Conservation (phyloP, 2,888 invertebrate species). For the Notocelia uddmanniana region DNA sequence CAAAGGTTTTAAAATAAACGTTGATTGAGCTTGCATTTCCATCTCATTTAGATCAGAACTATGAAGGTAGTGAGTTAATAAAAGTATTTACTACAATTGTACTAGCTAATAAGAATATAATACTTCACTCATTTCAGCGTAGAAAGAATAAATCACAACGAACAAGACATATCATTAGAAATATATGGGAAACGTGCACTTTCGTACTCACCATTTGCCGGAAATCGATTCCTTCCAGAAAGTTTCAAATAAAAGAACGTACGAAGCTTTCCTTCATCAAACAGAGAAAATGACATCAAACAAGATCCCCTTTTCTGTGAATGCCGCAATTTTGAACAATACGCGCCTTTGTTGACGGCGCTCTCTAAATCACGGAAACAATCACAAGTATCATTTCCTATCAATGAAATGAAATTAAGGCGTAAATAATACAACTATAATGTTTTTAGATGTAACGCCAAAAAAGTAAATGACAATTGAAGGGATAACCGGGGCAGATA, state of each 20-base stretch:
- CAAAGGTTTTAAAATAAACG: too few relatives aligned
- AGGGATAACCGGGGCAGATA: neutral
- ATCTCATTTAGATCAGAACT: too few relatives aligned
- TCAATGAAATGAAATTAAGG: neutral
- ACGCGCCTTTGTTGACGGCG: constrained; percentile 3
- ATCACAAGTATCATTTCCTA: constrained; percentile 23
- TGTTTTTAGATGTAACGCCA: neutral
- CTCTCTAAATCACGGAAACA: constrained; percentile 5
- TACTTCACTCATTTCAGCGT: too few relatives aligned
- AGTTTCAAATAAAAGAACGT: neutral
- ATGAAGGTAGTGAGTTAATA: too few relatives aligned
- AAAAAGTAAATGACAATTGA: neutral
- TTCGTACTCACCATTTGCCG: neutral
- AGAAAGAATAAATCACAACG: neutral
- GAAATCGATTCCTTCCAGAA: constrained; percentile 1
- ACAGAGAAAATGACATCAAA: constrained; percentile 14
- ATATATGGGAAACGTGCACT: neutral
- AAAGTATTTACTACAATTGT: too few relatives aligned
- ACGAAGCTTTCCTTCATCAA: neutral
- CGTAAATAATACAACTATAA: constrained; percentile 1
- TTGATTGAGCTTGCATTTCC: too few relatives aligned
- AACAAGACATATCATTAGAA: neutral
- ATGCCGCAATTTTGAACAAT: constrained; percentile 4
- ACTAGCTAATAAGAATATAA: too few relatives aligned
- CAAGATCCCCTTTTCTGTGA: neutral